A percentile compares a stretch with the other conserved stretches of the same genome.
phyloP scores from a whole-genome alignment of 2,113 vertebrate genomes.

The Tretioscincus oriximinensis region DNA sequence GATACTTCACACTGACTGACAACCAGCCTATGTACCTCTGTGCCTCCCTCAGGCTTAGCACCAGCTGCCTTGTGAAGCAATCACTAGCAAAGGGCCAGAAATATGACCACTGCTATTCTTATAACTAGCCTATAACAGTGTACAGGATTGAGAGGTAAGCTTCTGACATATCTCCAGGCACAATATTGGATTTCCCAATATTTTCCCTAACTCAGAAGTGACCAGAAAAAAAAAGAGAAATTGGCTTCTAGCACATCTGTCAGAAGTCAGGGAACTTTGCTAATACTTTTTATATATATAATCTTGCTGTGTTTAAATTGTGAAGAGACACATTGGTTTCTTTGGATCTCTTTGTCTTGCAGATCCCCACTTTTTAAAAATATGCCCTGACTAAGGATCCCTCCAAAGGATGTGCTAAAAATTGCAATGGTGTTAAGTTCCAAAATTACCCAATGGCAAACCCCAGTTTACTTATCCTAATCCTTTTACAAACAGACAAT shows the following conservation, averaged over 20 bases:
- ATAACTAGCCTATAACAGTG: conserved; percentile 42
- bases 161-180: conserved; percentile 47
- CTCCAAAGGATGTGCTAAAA: no score
- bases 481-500: no score
- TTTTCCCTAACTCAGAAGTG: conserved; percentile 17
- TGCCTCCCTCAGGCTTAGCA: conserved; percentile 39
- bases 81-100: conserved; percentile 35
- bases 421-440: no score
- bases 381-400: no score
- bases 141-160: conserved; percentile 26
- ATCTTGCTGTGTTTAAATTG: background rate
- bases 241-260: conserved; percentile 6
- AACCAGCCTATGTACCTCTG: conserved; percentile 21
- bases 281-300: rapidly evolving
- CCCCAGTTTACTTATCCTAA: no score
- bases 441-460: no score
- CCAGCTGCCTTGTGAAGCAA: conserved; percentile 26
- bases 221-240: conserved; percentile 18
- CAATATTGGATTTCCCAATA: conserved; percentile 33
- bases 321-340: background rate
- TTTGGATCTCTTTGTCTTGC: background rate
- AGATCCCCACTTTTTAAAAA: no score
- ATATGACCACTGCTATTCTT: conserved; percentile 39
- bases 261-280: conserved; percentile 6
- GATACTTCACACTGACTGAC: conserved; percentile 38